Evolutionary conservation across 2,888 invertebrate genomes (phyloP).

Genomic region (Uloborus plumipes): DNA sequence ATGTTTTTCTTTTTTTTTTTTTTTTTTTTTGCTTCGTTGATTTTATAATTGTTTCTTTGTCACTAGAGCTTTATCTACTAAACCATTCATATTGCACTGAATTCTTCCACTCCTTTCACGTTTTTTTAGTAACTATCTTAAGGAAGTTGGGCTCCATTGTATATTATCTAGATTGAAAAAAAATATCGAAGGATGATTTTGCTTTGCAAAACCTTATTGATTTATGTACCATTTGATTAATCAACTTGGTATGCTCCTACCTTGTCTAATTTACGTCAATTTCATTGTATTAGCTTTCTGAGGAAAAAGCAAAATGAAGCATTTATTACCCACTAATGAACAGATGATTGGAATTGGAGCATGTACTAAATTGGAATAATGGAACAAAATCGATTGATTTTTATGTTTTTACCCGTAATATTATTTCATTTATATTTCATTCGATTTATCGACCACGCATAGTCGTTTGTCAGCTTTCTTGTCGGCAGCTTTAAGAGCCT

Average conservation of each 20-base stretch:
- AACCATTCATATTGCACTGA: too few relatives aligned
- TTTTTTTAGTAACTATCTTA: too few relatives aligned
- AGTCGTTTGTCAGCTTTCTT: conserved; percentile 15
- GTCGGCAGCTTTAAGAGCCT: conserved; percentile 6
- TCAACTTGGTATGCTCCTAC: not conserved
- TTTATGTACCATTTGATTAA: too few relatives aligned
- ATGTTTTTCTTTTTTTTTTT: too few relatives aligned
- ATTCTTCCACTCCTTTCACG: too few relatives aligned
- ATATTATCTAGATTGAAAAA: too few relatives aligned
- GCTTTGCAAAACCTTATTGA: too few relatives aligned
- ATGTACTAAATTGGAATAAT: not conserved
- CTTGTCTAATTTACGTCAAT: not conserved
- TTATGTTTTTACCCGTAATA: not conserved
- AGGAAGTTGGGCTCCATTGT: too few relatives aligned
- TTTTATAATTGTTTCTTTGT: too few relatives aligned
- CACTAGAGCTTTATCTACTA: too few relatives aligned
- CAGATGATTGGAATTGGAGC: not conserved
- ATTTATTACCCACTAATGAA: not conserved
- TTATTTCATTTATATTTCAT: not conserved
- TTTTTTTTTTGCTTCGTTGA: too few relatives aligned
- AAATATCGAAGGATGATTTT: too few relatives aligned
- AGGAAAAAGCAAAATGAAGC: not conserved
- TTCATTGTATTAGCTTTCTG: not conserved
- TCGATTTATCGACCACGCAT: not conserved
- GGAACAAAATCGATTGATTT: conserved; percentile 1